A percentile compares a stretch with the other conserved stretches of the same genome.
These are phyloP conservation scores for Sogatella furcifera DNA, from an alignment of 1,140 invertebrate species.

Conservation along the genomic window DNA sequence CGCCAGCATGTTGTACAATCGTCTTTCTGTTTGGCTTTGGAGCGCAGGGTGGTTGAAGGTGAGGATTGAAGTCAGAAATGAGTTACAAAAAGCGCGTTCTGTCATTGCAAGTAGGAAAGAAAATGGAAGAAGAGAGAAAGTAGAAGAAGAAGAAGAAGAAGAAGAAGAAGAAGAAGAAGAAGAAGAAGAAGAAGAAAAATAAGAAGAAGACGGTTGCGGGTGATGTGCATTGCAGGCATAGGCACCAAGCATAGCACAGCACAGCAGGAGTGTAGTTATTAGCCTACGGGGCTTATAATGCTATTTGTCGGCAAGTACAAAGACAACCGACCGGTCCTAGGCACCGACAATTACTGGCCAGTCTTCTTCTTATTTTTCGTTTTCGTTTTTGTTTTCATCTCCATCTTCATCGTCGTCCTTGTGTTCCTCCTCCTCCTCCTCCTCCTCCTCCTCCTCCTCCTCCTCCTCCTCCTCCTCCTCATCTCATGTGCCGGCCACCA, in stretches of 20 bases:
- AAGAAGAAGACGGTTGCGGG: not conserved
- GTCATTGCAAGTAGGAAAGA: no score
- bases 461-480: no score
- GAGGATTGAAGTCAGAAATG: no score
- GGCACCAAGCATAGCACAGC: not conserved
- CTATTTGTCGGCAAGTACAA: not conserved
- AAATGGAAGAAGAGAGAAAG: not conserved
- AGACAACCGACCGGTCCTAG: not conserved
- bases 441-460: no score
- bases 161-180: not conserved
- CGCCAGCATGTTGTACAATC: no score
- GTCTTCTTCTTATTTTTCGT: not conserved
- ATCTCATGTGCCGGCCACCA: not conserved
- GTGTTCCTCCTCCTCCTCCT: no score
- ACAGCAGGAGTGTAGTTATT: not conserved
- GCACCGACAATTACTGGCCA: not conserved
- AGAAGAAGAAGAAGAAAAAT: no score
- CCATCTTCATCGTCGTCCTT: no score
- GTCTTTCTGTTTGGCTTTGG: no score
- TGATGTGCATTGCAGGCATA: not conserved
- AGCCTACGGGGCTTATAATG: slow-evolving; percentile 1
- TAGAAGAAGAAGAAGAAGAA: not conserved
- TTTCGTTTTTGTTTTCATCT: no score
- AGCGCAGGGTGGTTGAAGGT: no score
- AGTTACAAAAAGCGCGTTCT: no score